Percentiles rank a stretch among this genome's conserved stretches.
Evolutionary conservation across 2,797 vertebrate genomes (phyloP).

Genomic region (Geotrypetes seraphini): DNA sequence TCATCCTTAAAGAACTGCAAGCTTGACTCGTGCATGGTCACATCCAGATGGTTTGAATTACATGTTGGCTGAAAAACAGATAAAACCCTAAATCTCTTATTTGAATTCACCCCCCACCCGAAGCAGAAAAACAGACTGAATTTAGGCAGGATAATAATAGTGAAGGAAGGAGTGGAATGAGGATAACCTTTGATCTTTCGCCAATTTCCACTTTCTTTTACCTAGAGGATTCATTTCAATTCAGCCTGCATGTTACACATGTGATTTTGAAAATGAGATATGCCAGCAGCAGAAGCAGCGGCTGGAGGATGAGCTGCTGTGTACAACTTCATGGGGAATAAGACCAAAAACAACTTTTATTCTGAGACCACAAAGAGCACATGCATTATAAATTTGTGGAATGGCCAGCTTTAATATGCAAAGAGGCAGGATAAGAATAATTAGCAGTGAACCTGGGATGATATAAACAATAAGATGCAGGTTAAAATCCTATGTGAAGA

Average conservation of each 20-base stretch:
- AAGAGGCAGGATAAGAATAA: too few relatives aligned
- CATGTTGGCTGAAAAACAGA: constrained; percentile 22
- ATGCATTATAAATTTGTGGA: too few relatives aligned
- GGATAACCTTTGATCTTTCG: constrained; percentile 51
- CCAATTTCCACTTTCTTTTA: constrained; percentile 52
- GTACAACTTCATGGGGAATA: too few relatives aligned
- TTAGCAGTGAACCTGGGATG: too few relatives aligned
- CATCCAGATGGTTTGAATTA: constrained; percentile 22
- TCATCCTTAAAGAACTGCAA: constrained; percentile 4
- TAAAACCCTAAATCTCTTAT: constrained; percentile 29
- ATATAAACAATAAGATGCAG: too few relatives aligned
- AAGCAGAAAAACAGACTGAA: constrained; percentile 25
- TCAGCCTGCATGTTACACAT: constrained; percentile 36
- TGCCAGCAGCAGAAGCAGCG: constrained; percentile 5
- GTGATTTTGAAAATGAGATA: constrained; percentile 21
- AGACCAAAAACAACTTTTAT: too few relatives aligned
- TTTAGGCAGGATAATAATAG: constrained; percentile 52
- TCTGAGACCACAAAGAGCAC: too few relatives aligned
- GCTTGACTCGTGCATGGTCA: constrained; percentile 15
- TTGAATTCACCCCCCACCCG: constrained; percentile 23
- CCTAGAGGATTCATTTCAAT: constrained; percentile 51
- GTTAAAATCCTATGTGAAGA: too few relatives aligned
- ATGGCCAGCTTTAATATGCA: too few relatives aligned
- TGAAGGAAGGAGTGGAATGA: constrained; percentile 41
- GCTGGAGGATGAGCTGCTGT: too few relatives aligned